Evolutionary conservation across 2,888 invertebrate species (phyloP).

Genomic region (Arrhopalites spinosus): DNA sequence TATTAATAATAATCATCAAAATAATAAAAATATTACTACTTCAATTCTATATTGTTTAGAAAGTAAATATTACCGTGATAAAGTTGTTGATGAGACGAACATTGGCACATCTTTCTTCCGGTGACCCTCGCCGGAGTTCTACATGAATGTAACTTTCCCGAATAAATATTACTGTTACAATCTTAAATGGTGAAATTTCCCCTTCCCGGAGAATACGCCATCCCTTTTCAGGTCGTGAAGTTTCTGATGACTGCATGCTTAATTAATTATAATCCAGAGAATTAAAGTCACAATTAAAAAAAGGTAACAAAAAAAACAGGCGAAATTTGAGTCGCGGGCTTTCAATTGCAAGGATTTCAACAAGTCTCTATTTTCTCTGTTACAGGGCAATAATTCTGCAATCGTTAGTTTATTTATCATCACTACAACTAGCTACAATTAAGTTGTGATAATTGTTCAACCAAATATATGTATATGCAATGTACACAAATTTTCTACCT

Average conservation of each 20-base stretch:
- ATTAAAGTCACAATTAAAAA: too few relatives aligned
- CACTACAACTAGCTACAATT: too few relatives aligned
- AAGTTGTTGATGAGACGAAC: conserved; percentile 35
- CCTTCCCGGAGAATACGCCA: conserved; percentile 49
- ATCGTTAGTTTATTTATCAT: too few relatives aligned
- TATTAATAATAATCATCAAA: background rate
- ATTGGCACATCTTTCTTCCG: conserved; percentile 38
- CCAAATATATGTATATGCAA: too few relatives aligned
- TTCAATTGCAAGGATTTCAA: too few relatives aligned
- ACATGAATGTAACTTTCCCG: conserved; percentile 44
- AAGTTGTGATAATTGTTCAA: too few relatives aligned
- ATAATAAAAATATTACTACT: background rate
- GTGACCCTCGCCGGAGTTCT: conserved; percentile 28
- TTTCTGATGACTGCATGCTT: conserved; percentile 16
- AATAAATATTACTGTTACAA: conserved; percentile 38
- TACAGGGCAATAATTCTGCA: too few relatives aligned
- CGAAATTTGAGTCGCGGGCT: too few relatives aligned
- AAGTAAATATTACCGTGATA: conserved; percentile 19
- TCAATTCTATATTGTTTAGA: background rate
- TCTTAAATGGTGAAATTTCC: conserved; percentile 51
- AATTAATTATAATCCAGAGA: background rate
- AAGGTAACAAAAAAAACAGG: too few relatives aligned
- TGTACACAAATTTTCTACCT: too few relatives aligned
- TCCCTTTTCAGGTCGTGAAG: conserved; percentile 31
- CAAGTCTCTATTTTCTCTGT: too few relatives aligned